Conservation (phyloP, 2,113 vertebrate genomes). For the Planiliza haematocheilus region DNA sequence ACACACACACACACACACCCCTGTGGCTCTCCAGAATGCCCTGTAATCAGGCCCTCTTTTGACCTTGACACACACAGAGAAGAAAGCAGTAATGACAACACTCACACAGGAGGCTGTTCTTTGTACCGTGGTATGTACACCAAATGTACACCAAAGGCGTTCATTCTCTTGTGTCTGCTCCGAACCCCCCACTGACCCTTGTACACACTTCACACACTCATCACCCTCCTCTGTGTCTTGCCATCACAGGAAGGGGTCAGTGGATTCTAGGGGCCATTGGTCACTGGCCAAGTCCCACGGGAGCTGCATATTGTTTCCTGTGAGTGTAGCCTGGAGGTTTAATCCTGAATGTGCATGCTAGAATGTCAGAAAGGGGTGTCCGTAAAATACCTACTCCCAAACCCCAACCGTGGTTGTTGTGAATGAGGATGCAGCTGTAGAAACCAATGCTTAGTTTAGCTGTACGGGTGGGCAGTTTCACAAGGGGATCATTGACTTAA, state of each 20-base stretch:
- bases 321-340: background rate
- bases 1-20: conserved; percentile 43
- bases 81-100: conserved; percentile 77
- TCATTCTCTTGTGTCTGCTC: conserved; percentile 47
- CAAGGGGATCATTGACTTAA: too few species aligned
- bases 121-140: conserved; percentile 73
- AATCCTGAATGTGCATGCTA: conserved; percentile 18
- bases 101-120: conserved; percentile 73
- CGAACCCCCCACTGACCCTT: conserved; percentile 73
- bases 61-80: conserved; percentile 82
- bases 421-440: too few species aligned
- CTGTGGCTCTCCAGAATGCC: conserved; percentile 65
- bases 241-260: conserved; percentile 44
- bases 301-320: conserved; percentile 38
- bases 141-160: conserved; percentile 75
- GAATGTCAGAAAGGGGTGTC: too few species aligned
- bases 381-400: too few species aligned
- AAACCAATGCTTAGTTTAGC: too few species aligned
- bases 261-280: conserved; percentile 56
- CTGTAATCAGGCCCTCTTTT: conserved; percentile 81
- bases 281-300: conserved; percentile 52
- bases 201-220: conserved; percentile 78
- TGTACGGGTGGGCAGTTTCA: too few species aligned
- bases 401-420: too few species aligned
- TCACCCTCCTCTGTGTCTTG: conserved; percentile 69